Conservation (phyloP, 2,113 vertebrate genomes). For the Zosterops pallidus region DNA sequence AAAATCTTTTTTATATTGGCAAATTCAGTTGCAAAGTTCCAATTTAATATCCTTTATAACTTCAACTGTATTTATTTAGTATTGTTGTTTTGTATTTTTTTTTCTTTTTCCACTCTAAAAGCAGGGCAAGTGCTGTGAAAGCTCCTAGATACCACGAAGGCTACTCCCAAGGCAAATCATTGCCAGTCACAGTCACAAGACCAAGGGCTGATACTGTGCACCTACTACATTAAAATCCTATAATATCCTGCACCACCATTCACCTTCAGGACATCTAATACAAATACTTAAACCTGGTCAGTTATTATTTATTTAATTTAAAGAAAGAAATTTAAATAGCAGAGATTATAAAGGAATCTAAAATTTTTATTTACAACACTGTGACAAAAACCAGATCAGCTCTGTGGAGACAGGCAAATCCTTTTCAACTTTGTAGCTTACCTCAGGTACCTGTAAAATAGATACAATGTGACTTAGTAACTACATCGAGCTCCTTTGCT, state of each 20-base stretch:
- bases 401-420: background rate
- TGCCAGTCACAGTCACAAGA: background rate
- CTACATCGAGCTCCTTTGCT: rapidly evolving
- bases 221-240: background rate
- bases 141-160: background rate
- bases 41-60: background rate
- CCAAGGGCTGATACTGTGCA: background rate
- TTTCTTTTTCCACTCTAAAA: background rate
- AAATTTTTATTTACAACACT: background rate
- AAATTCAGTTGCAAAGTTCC: background rate
- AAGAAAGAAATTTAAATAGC: background rate
- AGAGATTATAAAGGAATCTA: background rate
- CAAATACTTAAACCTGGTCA: background rate
- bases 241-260: background rate
- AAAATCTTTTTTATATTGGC: background rate
- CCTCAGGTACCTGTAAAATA: background rate
- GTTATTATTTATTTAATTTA: background rate
- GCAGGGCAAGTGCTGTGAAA: background rate
- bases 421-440: background rate
- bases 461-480: background rate
- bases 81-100: background rate
- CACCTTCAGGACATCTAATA: background rate
- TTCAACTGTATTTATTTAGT: background rate
- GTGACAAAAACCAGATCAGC: background rate
- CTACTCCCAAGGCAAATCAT: background rate